Evolutionary conservation across 2,888 invertebrate species (phyloP).

Genomic region (Pristionchus mayeri): DNA sequence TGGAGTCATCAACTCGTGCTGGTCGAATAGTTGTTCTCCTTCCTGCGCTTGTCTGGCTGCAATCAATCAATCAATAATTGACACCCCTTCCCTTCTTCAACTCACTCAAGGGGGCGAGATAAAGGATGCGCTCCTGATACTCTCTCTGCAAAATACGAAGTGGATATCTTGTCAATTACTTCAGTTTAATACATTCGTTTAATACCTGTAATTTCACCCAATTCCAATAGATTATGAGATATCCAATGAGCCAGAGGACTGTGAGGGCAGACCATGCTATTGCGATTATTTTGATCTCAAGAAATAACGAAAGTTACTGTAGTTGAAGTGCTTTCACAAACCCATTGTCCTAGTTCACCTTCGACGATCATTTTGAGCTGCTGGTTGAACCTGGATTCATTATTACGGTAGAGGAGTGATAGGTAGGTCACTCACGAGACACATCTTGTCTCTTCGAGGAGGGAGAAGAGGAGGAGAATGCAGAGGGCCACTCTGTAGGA

Average conservation of each 20-base stretch:
- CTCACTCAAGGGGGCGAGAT: background rate
- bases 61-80: background rate
- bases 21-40: background rate
- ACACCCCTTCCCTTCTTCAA: background rate
- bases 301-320: background rate
- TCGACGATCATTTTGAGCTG: slow-evolving; percentile 8
- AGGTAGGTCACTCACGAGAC: no score
- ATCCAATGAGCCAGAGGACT: background rate
- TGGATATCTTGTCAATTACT: background rate
- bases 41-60: background rate
- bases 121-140: background rate
- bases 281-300: background rate
- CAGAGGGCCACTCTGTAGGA: no score
- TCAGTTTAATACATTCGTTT: background rate
- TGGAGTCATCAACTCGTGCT: background rate
- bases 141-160: background rate
- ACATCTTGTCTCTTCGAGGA: no score
- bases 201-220: background rate
- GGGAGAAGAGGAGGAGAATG: no score
- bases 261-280: background rate
- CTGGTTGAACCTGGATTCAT: background rate
- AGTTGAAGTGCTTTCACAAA: background rate
- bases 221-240: background rate
- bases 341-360: background rate
- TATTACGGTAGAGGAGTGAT: background rate